Evolutionary conservation across 2,797 vertebrate species (phyloP).

Genomic region (Betta splendens): DNA sequence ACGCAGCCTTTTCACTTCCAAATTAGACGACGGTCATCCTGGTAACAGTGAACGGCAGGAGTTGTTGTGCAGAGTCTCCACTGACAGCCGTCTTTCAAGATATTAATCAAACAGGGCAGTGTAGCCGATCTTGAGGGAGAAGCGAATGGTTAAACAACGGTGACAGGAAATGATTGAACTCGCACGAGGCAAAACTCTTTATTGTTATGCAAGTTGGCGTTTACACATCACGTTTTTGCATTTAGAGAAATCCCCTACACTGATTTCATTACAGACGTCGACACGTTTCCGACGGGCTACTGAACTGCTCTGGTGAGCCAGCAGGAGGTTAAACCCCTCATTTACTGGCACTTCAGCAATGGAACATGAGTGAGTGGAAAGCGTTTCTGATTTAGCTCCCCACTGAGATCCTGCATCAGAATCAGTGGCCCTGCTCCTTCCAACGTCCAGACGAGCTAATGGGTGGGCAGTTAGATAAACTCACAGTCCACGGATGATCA

Average conservation of each 20-base stretch:
- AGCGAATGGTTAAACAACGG: conserved; percentile 11
- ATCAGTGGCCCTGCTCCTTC: neutral
- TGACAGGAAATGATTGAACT: conserved; percentile 8
- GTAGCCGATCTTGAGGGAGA: conserved; percentile 29
- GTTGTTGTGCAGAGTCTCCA: neutral
- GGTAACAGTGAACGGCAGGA: too few relatives aligned
- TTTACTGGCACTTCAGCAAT: conserved; percentile 18
- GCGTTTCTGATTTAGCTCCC: conserved; percentile 29
- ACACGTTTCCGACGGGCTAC: neutral
- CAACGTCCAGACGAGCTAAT: neutral
- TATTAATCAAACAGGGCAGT: conserved; percentile 2
- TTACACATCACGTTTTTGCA: conserved; percentile 23
- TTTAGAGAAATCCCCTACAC: neutral
- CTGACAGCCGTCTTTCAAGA: conserved; percentile 22
- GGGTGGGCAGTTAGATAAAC: neutral
- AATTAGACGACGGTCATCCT: too few relatives aligned
- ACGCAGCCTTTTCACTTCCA: too few relatives aligned
- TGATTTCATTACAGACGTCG: conserved; percentile 18
- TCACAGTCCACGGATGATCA: conserved; percentile 9
- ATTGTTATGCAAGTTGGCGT: conserved; percentile 12
- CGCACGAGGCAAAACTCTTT: too few relatives aligned
- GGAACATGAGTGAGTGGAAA: conserved; percentile 16
- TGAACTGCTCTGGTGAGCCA: conserved; percentile 15
- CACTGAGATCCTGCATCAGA: conserved; percentile 24
- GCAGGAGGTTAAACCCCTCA: conserved; percentile 30